Base-by-base conservation (phyloP, 2,888 invertebrate species). In the Rambutsinella grinnellia region DNA sequence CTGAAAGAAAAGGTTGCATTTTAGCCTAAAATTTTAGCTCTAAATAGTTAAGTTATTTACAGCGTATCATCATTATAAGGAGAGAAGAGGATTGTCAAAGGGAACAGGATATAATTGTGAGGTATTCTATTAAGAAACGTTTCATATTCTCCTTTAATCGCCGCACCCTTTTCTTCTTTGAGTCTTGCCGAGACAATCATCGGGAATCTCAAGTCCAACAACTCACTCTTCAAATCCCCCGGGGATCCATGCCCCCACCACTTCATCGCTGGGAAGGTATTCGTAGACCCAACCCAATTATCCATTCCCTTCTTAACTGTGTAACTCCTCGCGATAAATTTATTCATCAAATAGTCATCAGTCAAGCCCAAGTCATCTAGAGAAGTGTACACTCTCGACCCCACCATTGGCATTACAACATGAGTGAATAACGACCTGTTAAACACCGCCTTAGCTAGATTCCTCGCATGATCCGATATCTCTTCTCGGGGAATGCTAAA, bases 261-360 rank as follows among this genome's bases (percentile, higher is more conserved):
- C 28, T 49, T 62, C 0, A 26, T 15, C 5, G 5, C 44, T 1
- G 56, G 54, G 0, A 13, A 3, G 10, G 23, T 2, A 19, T 56
- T 26, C 2, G 62, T 47, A 1, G 56, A 56, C 1, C 46, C 70
- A 10, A 54, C 3, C 70, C 70, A 70, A 3, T 54, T 21, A 5
- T 21, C 17, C n/a, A 56, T 46, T 6, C 46, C 70, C 21, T 10
- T 46, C 21, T 56, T 56, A 2, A 62, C 24, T 0, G 53, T 51
- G n/a, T 44, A 69, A 15, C 13, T 28, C 2, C 49, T 26, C 0
- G 26, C 76, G 0, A 46, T 3, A 0, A 69, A 27, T 13, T 36
- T 13, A 27, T 76, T 76, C 19, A 15, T n/a, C 13, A 76, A 36
- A 27, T 76, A 69, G 46, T 76, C 76, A 21, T 69, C 17, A 15